phyloP scores from a whole-genome alignment of 2,888 invertebrate species.

The Tiphia femorata region DNA sequence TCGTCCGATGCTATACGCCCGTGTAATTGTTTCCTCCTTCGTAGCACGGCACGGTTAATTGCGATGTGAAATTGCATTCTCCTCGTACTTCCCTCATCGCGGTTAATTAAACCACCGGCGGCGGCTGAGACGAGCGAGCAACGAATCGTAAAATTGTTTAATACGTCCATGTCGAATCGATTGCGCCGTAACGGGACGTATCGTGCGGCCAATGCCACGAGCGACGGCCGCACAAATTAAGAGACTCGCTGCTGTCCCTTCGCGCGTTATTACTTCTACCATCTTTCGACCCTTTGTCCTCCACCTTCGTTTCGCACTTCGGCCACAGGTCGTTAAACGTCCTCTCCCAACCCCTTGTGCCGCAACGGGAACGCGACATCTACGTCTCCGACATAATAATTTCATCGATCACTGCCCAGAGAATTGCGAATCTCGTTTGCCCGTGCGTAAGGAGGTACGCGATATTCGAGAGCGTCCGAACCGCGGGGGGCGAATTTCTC shows the following conservation, averaged over 20 bases:
- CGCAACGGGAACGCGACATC: background rate
- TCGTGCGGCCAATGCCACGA: too few species aligned
- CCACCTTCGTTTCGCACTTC: background rate
- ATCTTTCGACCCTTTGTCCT: background rate
- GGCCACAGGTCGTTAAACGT: background rate
- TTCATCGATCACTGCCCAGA: too few species aligned
- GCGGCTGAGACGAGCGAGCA: constrained; percentile 5
- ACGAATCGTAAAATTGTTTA: constrained; percentile 40
- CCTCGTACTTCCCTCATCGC: constrained; percentile 24
- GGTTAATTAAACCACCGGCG: constrained; percentile 29
- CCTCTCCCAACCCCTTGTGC: background rate
- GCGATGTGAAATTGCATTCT: constrained; percentile 28
- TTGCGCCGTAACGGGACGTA: constrained; percentile 21
- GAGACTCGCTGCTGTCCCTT: too few species aligned
- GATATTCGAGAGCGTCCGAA: too few species aligned
- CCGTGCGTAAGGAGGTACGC: too few species aligned
- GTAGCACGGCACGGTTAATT: constrained; percentile 2
- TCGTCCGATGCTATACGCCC: background rate
- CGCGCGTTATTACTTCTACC: background rate
- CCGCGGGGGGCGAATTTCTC: too few species aligned
- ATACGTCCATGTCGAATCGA: constrained; percentile 26
- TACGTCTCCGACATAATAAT: too few species aligned
- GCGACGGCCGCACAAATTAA: too few species aligned
- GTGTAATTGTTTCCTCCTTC: constrained; percentile 2
- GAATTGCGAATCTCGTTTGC: too few species aligned